phyloP scores from a whole-genome alignment of 2,888 invertebrate genomes.

The Malthinus flaveolus region DNA sequence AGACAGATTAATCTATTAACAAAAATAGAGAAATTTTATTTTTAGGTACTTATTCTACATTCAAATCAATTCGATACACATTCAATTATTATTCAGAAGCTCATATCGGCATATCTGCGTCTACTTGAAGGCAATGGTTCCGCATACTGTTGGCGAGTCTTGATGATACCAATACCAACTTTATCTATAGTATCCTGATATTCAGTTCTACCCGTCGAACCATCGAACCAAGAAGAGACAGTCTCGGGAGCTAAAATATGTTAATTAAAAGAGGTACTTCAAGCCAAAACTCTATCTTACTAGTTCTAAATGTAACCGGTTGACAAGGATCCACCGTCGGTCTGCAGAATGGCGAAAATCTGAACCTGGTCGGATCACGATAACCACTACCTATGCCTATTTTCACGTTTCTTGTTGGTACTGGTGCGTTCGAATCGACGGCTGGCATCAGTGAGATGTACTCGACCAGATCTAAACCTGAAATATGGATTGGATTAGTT shows the following conservation, averaged over 20 bases:
- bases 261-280: neutral
- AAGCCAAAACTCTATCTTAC: slow-evolving; percentile 37
- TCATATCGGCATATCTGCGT: slow-evolving; percentile 61
- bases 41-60: neutral
- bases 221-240: slow-evolving; percentile 59
- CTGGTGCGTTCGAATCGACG: slow-evolving; percentile 62
- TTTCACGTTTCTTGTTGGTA: slow-evolving; percentile 61
- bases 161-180: slow-evolving; percentile 62
- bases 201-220: slow-evolving; percentile 64
- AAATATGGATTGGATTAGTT: slow-evolving; percentile 2
- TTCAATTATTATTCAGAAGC: slow-evolving; percentile 46
- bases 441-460: slow-evolving; percentile 64
- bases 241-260: slow-evolving; percentile 54
- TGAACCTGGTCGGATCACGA: slow-evolving; percentile 65
- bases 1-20: too few species aligned
- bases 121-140: slow-evolving; percentile 67
- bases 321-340: slow-evolving; percentile 61
- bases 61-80: neutral
- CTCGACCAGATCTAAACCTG: slow-evolving; percentile 59
- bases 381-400: slow-evolving; percentile 63
- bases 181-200: slow-evolving; percentile 66
- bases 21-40: neutral
- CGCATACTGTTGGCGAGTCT: slow-evolving; percentile 64
- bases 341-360: slow-evolving; percentile 58
- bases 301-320: slow-evolving; percentile 46